Conservation (phyloP, 2,113 vertebrate genomes). For the Onychorhynchus coronatus region DNA sequence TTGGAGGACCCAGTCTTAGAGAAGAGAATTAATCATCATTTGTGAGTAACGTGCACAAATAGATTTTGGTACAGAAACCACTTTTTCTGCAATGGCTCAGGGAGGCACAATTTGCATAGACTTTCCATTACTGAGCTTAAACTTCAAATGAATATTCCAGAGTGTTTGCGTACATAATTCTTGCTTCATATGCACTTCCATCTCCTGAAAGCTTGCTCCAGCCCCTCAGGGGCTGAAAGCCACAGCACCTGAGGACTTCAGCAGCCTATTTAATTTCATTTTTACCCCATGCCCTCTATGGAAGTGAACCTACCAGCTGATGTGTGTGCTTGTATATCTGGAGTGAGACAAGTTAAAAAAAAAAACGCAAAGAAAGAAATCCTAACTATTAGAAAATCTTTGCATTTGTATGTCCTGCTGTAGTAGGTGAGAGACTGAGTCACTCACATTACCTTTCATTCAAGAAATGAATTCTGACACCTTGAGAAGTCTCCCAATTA, state of each 20-base stretch:
- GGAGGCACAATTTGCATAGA: conserved; percentile 50
- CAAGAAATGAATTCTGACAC: not conserved
- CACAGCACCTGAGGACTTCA: not conserved
- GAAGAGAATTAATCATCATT: conserved; percentile 53
- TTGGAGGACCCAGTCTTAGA: conserved; percentile 32
- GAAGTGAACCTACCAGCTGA: not conserved
- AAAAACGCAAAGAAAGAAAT: not conserved
- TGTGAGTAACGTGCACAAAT: not conserved
- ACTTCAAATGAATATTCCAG: not conserved
- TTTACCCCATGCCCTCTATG: not conserved
- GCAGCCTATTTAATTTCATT: not conserved
- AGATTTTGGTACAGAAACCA: not conserved
- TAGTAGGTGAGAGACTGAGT: not conserved
- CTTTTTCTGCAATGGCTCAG: conserved; percentile 3
- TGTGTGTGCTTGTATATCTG: not conserved
- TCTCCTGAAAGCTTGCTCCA: not conserved
- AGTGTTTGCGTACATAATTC: not conserved
- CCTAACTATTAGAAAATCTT: not conserved
- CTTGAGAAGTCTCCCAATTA: not conserved
- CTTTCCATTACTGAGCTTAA: conserved; percentile 8
- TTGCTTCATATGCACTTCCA: not conserved
- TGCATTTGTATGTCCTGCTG: not conserved
- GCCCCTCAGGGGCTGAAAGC: not conserved
- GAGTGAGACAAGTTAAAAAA: not conserved
- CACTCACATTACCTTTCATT: not conserved